Conservation (phyloP, 1,140 invertebrate species). For the Magallana ariakensis region DNA sequence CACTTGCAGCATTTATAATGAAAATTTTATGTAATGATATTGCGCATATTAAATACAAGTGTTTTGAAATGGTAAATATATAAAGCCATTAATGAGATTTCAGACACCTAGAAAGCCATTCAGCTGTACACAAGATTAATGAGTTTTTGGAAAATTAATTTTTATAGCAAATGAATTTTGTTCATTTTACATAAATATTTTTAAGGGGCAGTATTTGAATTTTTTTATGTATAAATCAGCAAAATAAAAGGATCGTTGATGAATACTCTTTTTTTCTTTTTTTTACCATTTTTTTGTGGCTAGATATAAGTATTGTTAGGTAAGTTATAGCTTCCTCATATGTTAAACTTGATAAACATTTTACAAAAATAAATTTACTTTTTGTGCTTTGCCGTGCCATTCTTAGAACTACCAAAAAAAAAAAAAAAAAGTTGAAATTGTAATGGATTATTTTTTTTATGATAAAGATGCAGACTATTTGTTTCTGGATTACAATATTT, state of each 20-base stretch:
- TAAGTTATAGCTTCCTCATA: too few relatives aligned
- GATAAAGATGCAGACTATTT: neutral
- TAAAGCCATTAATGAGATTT: slow-evolving; percentile 29
- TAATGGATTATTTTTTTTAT: neutral
- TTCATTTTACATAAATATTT: neutral
- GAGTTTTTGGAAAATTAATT: neutral
- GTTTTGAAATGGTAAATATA: slow-evolving; percentile 35
- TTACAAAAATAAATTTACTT: too few relatives aligned
- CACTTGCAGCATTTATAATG: slow-evolving; percentile 20
- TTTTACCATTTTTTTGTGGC: too few relatives aligned
- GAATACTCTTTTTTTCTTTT: too few relatives aligned
- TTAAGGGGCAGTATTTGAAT: neutral
- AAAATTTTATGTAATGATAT: slow-evolving; percentile 19
- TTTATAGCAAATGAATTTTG: slow-evolving; percentile 11
- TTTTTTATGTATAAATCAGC: neutral
- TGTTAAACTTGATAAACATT: too few relatives aligned
- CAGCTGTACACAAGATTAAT: slow-evolving; percentile 15
- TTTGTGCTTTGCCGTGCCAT: too few relatives aligned
- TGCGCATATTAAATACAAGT: slow-evolving; percentile 17
- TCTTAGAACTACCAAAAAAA: too few relatives aligned
- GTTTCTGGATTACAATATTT: neutral
- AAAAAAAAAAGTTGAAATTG: neutral
- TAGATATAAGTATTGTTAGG: too few relatives aligned
- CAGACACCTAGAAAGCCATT: slow-evolving; percentile 11
- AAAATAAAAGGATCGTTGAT: too few relatives aligned